Conservation (phyloP, 30 jellyfish, hydroid and myxozoan species). For the Aurelia aurita complex sp. Pacific region DNA sequence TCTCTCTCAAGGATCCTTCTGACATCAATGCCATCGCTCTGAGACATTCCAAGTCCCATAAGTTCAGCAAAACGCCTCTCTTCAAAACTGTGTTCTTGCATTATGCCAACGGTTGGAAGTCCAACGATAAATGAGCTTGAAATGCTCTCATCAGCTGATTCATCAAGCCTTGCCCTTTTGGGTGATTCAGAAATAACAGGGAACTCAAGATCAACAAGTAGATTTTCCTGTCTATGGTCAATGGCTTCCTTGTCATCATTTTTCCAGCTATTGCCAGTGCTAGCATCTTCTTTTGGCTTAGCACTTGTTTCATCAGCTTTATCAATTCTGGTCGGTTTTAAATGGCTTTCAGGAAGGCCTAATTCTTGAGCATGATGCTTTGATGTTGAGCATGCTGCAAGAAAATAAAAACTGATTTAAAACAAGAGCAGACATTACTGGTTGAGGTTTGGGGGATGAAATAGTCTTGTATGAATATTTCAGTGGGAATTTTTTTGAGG, state of each 20-base stretch:
- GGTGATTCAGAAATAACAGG: background rate
- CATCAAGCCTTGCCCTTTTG: slow-evolving; percentile 1
- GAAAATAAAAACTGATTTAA: no score
- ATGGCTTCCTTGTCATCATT: background rate
- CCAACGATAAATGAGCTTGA: background rate
- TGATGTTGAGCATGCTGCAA: no score
- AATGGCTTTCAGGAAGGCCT: no score
- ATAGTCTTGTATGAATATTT: no score
- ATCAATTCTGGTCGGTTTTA: no score
- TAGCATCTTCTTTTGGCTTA: background rate
- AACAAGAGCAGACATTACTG: no score
- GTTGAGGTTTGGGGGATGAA: no score
- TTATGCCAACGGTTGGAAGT: background rate
- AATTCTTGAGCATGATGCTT: no score
- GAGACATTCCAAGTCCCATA: slow-evolving; percentile 1
- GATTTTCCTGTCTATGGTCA: no score
- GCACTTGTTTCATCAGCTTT: background rate
- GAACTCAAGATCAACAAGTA: no score
- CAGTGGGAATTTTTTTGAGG: no score
- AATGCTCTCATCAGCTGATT: background rate
- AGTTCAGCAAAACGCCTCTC: slow-evolving; percentile 31
- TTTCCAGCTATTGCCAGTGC: background rate
- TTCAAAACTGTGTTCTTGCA: slow-evolving; percentile 24
- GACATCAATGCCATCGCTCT: background rate
- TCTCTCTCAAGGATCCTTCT: slow-evolving; percentile 19